A percentile compares a stretch with the other conserved stretches of the same genome.
phyloP scores from a whole-genome alignment of 2,888 invertebrate genomes.

The Synanthedon andrenaeformis region DNA sequence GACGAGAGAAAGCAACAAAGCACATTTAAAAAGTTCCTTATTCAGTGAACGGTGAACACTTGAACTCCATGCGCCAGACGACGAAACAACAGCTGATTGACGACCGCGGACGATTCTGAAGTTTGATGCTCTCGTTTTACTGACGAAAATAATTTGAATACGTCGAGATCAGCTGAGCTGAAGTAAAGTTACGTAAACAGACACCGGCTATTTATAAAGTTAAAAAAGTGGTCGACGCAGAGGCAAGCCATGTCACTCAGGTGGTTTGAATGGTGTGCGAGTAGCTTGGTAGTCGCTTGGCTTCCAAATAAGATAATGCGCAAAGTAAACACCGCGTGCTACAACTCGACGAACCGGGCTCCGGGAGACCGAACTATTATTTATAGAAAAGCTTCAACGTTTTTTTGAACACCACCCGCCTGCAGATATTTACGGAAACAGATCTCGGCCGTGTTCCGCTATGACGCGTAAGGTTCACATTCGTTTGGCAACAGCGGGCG shows the following conservation, averaged over 20 bases:
- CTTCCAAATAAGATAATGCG: background rate
- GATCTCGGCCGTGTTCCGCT: slow-evolving; percentile 9
- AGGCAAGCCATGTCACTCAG: background rate
- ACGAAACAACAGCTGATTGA: no score
- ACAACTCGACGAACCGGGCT: slow-evolving; percentile 1
- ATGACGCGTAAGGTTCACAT: background rate
- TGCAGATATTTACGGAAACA: slow-evolving; percentile 35
- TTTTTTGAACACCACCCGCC: slow-evolving; percentile 16
- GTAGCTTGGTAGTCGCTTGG: background rate
- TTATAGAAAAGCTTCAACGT: slow-evolving; percentile 25
- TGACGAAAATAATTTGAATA: background rate
- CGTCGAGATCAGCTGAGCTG: background rate
- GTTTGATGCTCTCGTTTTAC: no score
- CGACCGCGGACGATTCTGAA: no score
- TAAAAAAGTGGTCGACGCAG: background rate
- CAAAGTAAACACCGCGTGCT: background rate
- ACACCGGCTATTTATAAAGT: background rate
- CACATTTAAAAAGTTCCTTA: no score
- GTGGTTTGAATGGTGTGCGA: background rate
- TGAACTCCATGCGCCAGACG: no score
- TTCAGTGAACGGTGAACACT: no score
- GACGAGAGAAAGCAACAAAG: no score
- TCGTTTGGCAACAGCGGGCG: background rate
- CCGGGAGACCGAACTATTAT: slow-evolving; percentile 37
- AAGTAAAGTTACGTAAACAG: background rate